phyloP scores from a whole-genome alignment of 2,888 invertebrate genomes.

The Teinopalpus imperialis region DNA sequence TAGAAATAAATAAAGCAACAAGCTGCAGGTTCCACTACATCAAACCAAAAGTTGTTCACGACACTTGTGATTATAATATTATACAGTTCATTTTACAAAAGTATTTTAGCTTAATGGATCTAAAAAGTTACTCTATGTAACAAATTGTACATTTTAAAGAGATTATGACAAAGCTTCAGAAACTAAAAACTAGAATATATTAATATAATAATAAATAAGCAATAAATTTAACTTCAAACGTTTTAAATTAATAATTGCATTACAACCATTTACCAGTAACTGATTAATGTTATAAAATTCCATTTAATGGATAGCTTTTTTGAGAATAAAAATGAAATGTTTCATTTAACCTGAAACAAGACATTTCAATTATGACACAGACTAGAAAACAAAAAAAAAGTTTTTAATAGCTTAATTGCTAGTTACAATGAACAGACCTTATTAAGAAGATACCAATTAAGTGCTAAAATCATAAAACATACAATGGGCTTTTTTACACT shows the following conservation, averaged over 20 bases:
- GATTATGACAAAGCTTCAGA: constrained; percentile 13
- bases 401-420: not conserved
- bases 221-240: constrained; percentile 22
- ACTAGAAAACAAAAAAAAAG: constrained; percentile 19
- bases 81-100: constrained; percentile 5
- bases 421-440: no score
- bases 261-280: constrained; percentile 29
- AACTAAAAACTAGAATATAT: constrained; percentile 2
- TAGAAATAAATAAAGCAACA: constrained; percentile 4
- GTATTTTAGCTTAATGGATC: constrained; percentile 17
- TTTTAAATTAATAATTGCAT: constrained; percentile 22
- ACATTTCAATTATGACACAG: constrained; percentile 11
- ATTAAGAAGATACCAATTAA: not conserved
- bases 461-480: constrained; percentile 3
- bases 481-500: not conserved
- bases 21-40: not conserved
- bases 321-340: constrained; percentile 1
- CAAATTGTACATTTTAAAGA: constrained; percentile 13
- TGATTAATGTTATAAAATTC: constrained; percentile 22
- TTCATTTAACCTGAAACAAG: not conserved
- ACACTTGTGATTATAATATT: constrained; percentile 7
- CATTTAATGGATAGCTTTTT: constrained; percentile 32
- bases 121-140: constrained; percentile 22
- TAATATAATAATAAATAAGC: constrained; percentile 21
- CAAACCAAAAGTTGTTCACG: constrained; percentile 2